phyloP scores from a whole-genome alignment of 2,888 invertebrate genomes.

The Phyto melanocephala region DNA sequence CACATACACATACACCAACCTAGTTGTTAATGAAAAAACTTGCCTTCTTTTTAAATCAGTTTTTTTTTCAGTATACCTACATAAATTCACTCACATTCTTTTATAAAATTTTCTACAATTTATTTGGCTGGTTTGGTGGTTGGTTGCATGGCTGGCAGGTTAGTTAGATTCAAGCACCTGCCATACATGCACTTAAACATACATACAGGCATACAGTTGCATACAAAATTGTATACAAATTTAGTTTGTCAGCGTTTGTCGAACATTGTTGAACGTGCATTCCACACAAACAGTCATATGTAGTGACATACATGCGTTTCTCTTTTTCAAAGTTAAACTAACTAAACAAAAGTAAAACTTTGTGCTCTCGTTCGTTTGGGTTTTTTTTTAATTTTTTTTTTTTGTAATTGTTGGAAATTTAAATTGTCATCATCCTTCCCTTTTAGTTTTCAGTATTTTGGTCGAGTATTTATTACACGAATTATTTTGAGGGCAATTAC shows the following conservation, averaged over 20 bases:
- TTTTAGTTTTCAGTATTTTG: slow-evolving; percentile 41
- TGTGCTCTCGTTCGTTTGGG: neutral
- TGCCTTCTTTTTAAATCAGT: neutral
- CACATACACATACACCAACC: neutral
- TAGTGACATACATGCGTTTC: neutral
- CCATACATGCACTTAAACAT: too few relatives aligned
- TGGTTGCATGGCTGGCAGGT: slow-evolving; percentile 21
- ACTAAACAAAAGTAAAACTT: slow-evolving; percentile 34
- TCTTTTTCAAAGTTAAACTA: neutral
- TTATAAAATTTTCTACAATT: slow-evolving; percentile 8
- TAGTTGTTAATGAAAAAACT: neutral
- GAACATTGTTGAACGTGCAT: neutral
- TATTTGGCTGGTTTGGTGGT: neutral
- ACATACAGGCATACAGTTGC: too few relatives aligned
- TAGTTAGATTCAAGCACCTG: neutral
- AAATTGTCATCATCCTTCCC: slow-evolving; percentile 59
- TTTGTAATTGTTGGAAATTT: slow-evolving; percentile 38
- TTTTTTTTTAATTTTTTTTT: neutral
- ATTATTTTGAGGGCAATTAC: slow-evolving; percentile 64
- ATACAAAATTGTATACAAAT: neutral
- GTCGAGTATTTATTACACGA: slow-evolving; percentile 60
- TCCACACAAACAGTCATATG: neutral
- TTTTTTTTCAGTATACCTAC: neutral
- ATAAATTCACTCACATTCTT: neutral
- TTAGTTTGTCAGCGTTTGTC: slow-evolving; percentile 25